Evolutionary conservation across 2,888 invertebrate species (phyloP).

Genomic region (Gastrophysa polygoni): DNA sequence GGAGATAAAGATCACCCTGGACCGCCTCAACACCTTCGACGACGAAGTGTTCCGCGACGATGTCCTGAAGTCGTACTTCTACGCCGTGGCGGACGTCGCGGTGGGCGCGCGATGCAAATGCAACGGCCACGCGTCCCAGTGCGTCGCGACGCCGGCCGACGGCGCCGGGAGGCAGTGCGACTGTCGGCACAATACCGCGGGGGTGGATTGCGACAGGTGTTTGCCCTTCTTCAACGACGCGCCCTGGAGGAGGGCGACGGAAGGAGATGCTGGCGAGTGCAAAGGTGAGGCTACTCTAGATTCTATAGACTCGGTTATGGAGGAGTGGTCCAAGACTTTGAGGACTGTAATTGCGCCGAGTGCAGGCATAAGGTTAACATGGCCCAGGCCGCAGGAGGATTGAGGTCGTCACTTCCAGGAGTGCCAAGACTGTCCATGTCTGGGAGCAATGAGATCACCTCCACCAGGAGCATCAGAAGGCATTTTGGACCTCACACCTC

Average conservation of each 20-base stretch:
- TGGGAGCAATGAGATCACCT: too few relatives aligned
- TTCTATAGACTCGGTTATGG: too few relatives aligned
- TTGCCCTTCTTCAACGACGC: constrained; percentile 94
- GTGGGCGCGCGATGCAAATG: constrained; percentile 95
- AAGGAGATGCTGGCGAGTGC: constrained; percentile 89
- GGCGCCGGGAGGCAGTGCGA: constrained; percentile 71
- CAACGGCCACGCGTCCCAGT: constrained; percentile 96
- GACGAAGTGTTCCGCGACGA: constrained; percentile 95
- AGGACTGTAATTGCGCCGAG: too few relatives aligned
- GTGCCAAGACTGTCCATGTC: too few relatives aligned
- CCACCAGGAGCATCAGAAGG: too few relatives aligned
- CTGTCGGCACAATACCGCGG: constrained; percentile 96
- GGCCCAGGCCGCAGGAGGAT: too few relatives aligned
- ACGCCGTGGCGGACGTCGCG: constrained; percentile 87
- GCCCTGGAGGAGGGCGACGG: constrained; percentile 93
- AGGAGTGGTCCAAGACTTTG: too few relatives aligned
- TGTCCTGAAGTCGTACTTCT: constrained; percentile 96
- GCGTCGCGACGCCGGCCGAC: constrained; percentile 68
- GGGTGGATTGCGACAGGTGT: constrained; percentile 92
- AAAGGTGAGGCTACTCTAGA: too few relatives aligned
- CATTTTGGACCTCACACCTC: too few relatives aligned
- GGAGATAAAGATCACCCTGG: constrained; percentile 86
- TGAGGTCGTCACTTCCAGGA: too few relatives aligned
- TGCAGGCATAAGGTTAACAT: too few relatives aligned
- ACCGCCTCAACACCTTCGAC: constrained; percentile 96